Percentiles rank a stretch among this genome's conserved stretches.
These are phyloP conservation scores for Diorhabda sublineata DNA, from an alignment of 1,140 invertebrate genomes.

Conservation along the genomic window DNA sequence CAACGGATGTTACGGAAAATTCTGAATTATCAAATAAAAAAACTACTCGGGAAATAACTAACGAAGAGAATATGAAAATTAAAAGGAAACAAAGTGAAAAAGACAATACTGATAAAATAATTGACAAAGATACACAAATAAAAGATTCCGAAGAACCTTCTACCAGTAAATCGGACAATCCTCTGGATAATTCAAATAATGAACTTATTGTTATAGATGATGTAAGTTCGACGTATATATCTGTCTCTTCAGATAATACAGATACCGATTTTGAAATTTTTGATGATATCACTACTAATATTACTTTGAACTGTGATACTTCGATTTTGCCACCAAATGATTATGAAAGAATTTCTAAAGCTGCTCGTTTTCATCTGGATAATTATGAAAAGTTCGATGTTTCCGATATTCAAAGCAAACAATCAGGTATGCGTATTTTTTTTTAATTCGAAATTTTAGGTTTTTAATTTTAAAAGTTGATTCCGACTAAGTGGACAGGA, in stretches of 20 bases:
- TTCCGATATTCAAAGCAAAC: conserved; percentile 17
- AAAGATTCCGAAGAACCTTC: too few species aligned
- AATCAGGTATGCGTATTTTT: conserved; percentile 22
- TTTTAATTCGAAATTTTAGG: too few species aligned
- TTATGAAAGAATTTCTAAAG: not conserved
- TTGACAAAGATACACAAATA: too few species aligned
- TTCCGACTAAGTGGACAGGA: not conserved
- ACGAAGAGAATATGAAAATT: not conserved
- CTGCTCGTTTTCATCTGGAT: not conserved
- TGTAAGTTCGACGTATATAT: too few species aligned
- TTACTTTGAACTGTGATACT: not conserved
- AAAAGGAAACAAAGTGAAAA: conserved; percentile 5
- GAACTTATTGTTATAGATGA: too few species aligned
- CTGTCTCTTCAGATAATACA: not conserved
- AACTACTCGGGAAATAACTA: not conserved
- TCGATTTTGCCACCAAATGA: not conserved
- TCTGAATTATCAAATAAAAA: not conserved
- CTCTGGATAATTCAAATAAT: too few species aligned
- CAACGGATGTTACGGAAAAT: not conserved
- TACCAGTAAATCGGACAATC: too few species aligned
- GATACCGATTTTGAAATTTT: conserved; percentile 14
- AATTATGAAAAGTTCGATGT: conserved; percentile 20
- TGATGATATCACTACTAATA: conserved; percentile 6
- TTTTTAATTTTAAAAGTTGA: too few species aligned
- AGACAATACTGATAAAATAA: not conserved